phyloP scores from a whole-genome alignment of 2,888 invertebrate species.

The Germaria angustata region DNA sequence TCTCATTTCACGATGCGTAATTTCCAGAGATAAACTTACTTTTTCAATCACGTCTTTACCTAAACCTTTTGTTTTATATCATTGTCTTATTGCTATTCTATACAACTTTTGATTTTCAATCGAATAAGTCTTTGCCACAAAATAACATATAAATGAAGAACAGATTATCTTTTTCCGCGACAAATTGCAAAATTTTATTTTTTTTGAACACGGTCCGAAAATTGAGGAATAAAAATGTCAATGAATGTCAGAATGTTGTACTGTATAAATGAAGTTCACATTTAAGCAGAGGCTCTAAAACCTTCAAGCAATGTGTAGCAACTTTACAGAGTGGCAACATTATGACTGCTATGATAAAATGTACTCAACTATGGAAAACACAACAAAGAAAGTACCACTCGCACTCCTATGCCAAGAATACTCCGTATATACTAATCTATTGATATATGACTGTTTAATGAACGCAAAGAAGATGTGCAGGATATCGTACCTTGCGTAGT shows the following conservation, averaged over 20 bases:
- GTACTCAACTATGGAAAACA: no score
- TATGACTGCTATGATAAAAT: no score
- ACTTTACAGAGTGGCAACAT: no score
- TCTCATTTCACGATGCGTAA: neutral
- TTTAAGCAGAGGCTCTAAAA: neutral
- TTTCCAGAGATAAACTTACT: constrained; percentile 23
- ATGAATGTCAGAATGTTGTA: constrained; percentile 12
- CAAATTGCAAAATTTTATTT: constrained; percentile 1
- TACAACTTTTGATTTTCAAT: neutral
- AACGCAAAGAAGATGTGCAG: no score
- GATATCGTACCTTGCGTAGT: no score
- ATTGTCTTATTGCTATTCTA: neutral
- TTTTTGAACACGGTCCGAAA: no score
- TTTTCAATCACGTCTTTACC: neutral
- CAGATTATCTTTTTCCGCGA: neutral
- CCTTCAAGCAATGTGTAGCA: neutral
- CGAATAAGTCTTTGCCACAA: neutral
- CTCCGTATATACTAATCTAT: no score
- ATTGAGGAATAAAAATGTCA: neutral
- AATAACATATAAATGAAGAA: no score
- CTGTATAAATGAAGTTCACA: neutral
- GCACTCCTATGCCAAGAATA: no score
- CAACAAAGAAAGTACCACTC: no score
- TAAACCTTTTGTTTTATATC: neutral
- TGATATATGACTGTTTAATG: no score